These are phyloP conservation scores for Pteria penguin DNA, from an alignment of 2,888 invertebrate species.

Conservation along the genomic window DNA sequence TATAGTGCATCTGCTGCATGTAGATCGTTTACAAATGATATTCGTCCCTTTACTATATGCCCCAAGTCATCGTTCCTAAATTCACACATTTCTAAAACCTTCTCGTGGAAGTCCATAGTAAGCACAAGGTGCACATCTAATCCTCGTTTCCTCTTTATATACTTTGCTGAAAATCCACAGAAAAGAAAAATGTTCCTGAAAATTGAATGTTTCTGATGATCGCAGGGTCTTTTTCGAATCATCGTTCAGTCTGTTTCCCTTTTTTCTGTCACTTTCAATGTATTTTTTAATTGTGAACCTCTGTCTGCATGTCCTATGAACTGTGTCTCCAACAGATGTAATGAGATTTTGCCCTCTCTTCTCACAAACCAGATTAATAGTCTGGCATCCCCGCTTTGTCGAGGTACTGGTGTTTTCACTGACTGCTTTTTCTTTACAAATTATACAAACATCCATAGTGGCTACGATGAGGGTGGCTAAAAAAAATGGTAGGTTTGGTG, in stretches of 20 bases:
- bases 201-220: neutral
- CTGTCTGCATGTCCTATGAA: neutral
- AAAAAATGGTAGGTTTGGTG: too few species aligned
- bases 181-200: too few species aligned
- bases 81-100: neutral
- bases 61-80: slow-evolving; percentile 19
- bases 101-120: slow-evolving; percentile 7
- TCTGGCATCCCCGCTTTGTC: neutral
- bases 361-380: neutral
- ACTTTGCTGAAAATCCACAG: slow-evolving; percentile 13
- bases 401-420: neutral
- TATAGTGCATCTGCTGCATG: slow-evolving; percentile 35
- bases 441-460: neutral
- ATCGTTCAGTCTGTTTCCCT: neutral
- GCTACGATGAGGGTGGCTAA: too few species aligned
- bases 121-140: neutral
- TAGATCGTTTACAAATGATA: slow-evolving; percentile 24
- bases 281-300: neutral
- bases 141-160: neutral
- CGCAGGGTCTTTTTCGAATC: neutral
- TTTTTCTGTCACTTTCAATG: neutral
- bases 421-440: neutral
- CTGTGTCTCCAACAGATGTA: neutral
- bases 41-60: slow-evolving; percentile 2
- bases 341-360: neutral